Base-by-base conservation (phyloP, 1,140 invertebrate species). In the Microplitis mediator region DNA sequence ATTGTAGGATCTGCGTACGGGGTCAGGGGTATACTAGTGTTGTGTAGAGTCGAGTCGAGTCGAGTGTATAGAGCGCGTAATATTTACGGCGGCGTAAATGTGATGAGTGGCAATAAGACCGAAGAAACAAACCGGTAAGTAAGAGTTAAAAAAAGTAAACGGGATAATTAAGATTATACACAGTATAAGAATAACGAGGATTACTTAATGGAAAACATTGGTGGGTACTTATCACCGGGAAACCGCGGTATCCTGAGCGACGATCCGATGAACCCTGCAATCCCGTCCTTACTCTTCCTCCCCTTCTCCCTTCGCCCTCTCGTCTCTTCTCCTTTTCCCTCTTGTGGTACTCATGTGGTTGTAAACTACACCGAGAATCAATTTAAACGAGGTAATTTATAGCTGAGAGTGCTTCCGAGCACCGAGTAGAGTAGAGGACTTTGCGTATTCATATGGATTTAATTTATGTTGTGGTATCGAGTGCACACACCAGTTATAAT, bases 391-490 rank as follows among this genome's bases (percentile, higher is more conserved):
- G 63, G 71, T 72, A 72, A 72, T 72, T 72, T 72, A 72, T 72
- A 72, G 71, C 64, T 51, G 64, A 31, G 63, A 72, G 71, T 65
- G 71, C 71, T 68, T 67, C 71, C 58, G 71, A 67, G 63, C 64
- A 35, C 54, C 64, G 65, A 71, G 39, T 45, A 45, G 39, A 45
- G 6, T 45, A 45, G 39, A 45, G 62, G 70, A 72, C 71, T 72
- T 61, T 62, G 70, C 70, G 71, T 72, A 72, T 72, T 72, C 71
- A 72, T 72, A 72, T 72, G 71, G 71, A 45, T 66, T 8, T 61
- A 72, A 72, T 72, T 72, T 72, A 72, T 72, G 71, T 67, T 72
- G 71, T 72, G 71, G 71, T 72, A 72, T 72, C 64, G 64, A 72
- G 56, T 72, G 71, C 58, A 72, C 71, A 72, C 71, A 72, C 64